phyloP scores from a whole-genome alignment of 2,113 vertebrate species.

The Neodontobutis hainanensis region DNA sequence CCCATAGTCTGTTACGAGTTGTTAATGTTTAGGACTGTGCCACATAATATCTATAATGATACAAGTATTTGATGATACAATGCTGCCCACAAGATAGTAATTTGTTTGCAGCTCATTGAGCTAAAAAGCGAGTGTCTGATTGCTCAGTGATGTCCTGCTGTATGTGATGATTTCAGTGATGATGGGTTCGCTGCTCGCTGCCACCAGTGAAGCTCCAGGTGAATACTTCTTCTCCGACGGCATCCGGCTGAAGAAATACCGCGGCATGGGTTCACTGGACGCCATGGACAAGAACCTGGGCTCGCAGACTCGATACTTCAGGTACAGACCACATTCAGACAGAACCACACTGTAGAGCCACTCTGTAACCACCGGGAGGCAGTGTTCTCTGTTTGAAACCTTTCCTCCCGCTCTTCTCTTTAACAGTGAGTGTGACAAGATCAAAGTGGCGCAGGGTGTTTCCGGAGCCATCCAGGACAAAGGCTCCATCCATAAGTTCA shows the following conservation, averaged over 20 bases:
- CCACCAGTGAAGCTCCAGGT: slow-evolving; percentile 93
- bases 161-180: slow-evolving; percentile 89
- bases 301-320: slow-evolving; percentile 97
- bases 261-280: slow-evolving; percentile 96
- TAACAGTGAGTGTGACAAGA: slow-evolving; percentile 94
- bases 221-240: slow-evolving; percentile 99
- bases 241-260: slow-evolving; percentile 95
- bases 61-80: no score
- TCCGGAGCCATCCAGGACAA: slow-evolving; percentile 97
- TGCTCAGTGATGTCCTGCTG: neutral
- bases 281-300: slow-evolving; percentile 99
- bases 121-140: no score
- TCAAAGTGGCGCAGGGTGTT: slow-evolving; percentile 97
- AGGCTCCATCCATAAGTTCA: slow-evolving; percentile 97
- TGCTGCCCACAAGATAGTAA: no score
- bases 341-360: no score
- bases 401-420: neutral
- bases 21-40: no score
- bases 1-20: no score
- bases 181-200: slow-evolving; percentile 98
- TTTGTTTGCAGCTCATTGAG: no score
- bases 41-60: no score
- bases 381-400: neutral
- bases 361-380: neutral
- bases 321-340: slow-evolving; percentile 78